Evolutionary conservation across 1,140 invertebrate species (phyloP), one percentile per base, ranked within the genome.

Genomic region (Drosophila parvula): DNA sequence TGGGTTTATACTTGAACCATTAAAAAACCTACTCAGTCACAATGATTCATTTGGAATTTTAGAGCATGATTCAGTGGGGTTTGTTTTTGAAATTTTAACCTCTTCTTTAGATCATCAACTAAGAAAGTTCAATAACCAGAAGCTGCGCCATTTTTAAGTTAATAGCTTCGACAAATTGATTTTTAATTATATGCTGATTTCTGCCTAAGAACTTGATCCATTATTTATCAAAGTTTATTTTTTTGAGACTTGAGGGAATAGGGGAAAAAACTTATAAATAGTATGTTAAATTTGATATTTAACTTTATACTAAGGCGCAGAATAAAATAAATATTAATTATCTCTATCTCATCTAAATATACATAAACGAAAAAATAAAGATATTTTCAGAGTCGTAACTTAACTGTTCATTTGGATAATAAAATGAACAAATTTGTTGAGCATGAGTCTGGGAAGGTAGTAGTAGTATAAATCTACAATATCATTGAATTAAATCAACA

Each of bases 121-220:
- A 32, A 22, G 32, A 58, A 58, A 59, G 60, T 60, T 60, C 36
- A 60, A 41, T 8, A 41, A 60, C 60, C 60, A 63, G 56, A 27
- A 61, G 61, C 38, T 27, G 51, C 2, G 51, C 51, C 51, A 53
- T 38, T 38, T 53, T 53, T n/a, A n/a, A 53, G 34, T 22, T 53
- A 53, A 53, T 38, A 27, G 32, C 51, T 38, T 53, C 51, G 34
- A 38, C 32, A 53, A 53, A 53, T 38, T 38, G 51, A n/a, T 36
- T 53, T 53, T 53, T 53, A 53, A 53, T 38, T 36, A 53, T 53
- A 53, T 53, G 51, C 32, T 27, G 6, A 38, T 6, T 9, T 14
- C 18, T 22, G 32, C 32, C 51, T n/a, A 38, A 38, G 18, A 53
- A 53, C 51, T 27, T 53, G 51, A 36, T 53, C 51, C 34, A 53